A percentile compares a stretch with the other conserved stretches of the same genome.
These are phyloP conservation scores for Drosophila antonietae DNA, from an alignment of 2,888 invertebrate genomes.

Conservation along the genomic window DNA sequence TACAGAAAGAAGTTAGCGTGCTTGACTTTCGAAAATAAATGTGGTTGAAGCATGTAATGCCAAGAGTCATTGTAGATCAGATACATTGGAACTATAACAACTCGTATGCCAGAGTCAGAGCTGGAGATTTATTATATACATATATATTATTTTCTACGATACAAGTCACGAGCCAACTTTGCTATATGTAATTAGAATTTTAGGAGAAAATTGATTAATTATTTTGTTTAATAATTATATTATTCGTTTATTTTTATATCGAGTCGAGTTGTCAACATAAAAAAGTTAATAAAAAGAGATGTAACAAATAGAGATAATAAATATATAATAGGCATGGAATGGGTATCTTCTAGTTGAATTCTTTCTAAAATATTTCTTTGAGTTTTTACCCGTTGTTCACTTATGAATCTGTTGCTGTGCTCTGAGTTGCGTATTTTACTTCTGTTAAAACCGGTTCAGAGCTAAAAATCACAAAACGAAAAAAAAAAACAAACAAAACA, in stretches of 20 bases:
- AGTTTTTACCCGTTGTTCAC: conserved; percentile 20
- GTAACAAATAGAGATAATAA: too few species aligned
- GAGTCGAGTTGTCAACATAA: too few species aligned
- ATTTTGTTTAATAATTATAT: too few species aligned
- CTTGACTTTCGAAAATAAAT: background rate
- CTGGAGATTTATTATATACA: too few species aligned
- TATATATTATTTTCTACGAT: too few species aligned
- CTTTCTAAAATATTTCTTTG: background rate
- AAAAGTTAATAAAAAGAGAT: too few species aligned
- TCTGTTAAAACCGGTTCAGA: conserved; percentile 47
- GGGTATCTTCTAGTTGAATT: conserved; percentile 1
- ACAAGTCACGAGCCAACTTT: too few species aligned
- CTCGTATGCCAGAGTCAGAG: too few species aligned
- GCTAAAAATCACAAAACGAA: conserved; percentile 23
- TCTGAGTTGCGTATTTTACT: conserved; percentile 43
- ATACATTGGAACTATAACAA: background rate
- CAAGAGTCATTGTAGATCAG: too few species aligned
- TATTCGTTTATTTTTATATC: too few species aligned
- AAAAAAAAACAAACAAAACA: background rate
- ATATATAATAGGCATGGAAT: background rate
- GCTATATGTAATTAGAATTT: too few species aligned
- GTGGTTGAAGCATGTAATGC: background rate
- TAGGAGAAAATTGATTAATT: too few species aligned
- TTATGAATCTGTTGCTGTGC: conserved; percentile 20
- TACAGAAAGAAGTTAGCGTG: background rate